Evolutionary conservation across 2,888 invertebrate species (phyloP).

Genomic region (Seira sanloemensis): DNA sequence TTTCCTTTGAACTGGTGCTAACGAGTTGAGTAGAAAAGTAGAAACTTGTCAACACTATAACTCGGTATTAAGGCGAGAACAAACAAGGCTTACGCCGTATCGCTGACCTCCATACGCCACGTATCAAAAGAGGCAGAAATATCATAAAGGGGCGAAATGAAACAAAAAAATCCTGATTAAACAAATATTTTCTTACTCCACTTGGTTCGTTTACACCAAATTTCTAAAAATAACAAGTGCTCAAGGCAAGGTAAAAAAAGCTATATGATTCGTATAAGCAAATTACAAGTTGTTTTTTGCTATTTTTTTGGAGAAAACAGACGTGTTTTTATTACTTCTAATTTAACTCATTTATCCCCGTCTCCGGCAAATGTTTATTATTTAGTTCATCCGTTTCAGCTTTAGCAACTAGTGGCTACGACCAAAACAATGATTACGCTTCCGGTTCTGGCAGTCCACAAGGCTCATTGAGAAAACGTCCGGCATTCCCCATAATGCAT

Average conservation of each 20-base stretch:
- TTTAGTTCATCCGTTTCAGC: not conserved
- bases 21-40: not conserved
- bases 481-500: not conserved
- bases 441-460: conserved; percentile 17
- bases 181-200: not conserved
- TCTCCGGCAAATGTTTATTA: not conserved
- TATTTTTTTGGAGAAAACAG: too few relatives aligned
- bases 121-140: not conserved
- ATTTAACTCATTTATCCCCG: conserved; percentile 9
- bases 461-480: not conserved
- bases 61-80: not conserved
- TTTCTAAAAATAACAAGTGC: not conserved
- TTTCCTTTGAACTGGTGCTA: not conserved
- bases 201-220: not conserved
- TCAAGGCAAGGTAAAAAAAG: not conserved
- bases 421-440: not conserved
- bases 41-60: conserved; percentile 2
- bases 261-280: not conserved
- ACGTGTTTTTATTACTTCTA: not conserved
- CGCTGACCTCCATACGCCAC: not conserved
- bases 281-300: not conserved
- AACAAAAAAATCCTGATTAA: not conserved
- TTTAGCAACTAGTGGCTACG: conserved; percentile 12
- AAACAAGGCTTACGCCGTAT: conserved; percentile 5
- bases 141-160: not conserved